Evolutionary conservation across 2,113 vertebrate genomes (phyloP).

Genomic region (Oceanodroma tethys): DNA sequence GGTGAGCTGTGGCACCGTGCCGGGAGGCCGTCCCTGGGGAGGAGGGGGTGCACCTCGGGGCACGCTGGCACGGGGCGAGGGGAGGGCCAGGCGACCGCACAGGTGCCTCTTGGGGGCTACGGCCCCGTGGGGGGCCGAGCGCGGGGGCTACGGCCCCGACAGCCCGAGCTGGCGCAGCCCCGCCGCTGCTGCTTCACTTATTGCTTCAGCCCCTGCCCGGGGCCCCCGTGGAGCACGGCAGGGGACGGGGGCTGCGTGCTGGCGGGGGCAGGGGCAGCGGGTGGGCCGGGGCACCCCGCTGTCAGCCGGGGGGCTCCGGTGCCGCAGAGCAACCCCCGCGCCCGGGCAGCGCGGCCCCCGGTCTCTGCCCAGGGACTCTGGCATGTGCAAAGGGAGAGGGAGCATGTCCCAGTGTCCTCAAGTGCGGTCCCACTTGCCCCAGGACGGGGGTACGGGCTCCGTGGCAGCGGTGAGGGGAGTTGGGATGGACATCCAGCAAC

Average conservation of each 20-base stretch:
- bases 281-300: background rate
- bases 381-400: background rate
- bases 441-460: background rate
- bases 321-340: background rate
- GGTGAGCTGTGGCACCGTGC: background rate
- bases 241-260: background rate
- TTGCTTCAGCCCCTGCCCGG: background rate
- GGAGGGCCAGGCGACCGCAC: background rate
- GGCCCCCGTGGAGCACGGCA: background rate
- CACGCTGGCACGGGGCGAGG: background rate
- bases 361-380: background rate
- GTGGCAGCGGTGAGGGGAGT: slow-evolving; percentile 7
- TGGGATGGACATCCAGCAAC: slow-evolving; percentile 66
- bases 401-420: background rate
- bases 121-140: rapidly evolving
- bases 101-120: background rate
- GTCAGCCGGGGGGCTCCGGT: background rate
- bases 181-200: background rate
- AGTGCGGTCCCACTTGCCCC: background rate
- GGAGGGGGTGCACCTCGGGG: background rate
- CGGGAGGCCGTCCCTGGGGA: background rate
- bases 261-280: background rate
- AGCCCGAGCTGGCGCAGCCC: background rate
- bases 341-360: background rate
- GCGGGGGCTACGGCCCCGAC: background rate